phyloP scores from a whole-genome alignment of 2,797 vertebrate genomes.

The Myripristis jacobus region DNA sequence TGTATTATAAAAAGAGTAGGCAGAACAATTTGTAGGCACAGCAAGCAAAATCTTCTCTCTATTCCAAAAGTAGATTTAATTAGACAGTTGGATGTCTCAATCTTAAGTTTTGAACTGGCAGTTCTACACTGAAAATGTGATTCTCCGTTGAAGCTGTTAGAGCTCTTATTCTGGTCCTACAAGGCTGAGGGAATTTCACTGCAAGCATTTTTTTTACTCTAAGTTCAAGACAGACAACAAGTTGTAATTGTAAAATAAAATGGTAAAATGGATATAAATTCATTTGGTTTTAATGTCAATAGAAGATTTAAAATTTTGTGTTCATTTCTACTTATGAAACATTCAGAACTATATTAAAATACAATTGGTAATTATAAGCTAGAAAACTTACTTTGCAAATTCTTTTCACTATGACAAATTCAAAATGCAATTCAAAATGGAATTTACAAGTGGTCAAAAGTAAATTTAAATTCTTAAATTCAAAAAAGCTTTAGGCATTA shows the following conservation, averaged over 20 bases:
- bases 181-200: not conserved
- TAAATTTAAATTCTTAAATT: not conserved
- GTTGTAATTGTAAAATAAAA: not conserved
- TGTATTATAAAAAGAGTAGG: not conserved
- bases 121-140: not conserved
- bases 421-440: too few species aligned
- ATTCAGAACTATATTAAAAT: not conserved
- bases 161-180: not conserved
- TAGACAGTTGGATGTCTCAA: constrained; percentile 1
- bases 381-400: not conserved
- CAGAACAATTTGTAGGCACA: not conserved
- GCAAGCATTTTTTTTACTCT: not conserved
- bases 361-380: too few species aligned
- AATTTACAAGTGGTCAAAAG: not conserved
- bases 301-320: not conserved
- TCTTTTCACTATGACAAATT: not conserved
- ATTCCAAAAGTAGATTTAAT: not conserved
- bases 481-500: too few species aligned
- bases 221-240: not conserved
- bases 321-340: too few species aligned
- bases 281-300: not conserved
- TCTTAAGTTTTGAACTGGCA: not conserved
- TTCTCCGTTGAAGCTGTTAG: not conserved
- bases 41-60: not conserved
- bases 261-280: not conserved